Base-by-base conservation (phyloP, 2,113 vertebrate species). In the Orycteropus afer region DNA sequence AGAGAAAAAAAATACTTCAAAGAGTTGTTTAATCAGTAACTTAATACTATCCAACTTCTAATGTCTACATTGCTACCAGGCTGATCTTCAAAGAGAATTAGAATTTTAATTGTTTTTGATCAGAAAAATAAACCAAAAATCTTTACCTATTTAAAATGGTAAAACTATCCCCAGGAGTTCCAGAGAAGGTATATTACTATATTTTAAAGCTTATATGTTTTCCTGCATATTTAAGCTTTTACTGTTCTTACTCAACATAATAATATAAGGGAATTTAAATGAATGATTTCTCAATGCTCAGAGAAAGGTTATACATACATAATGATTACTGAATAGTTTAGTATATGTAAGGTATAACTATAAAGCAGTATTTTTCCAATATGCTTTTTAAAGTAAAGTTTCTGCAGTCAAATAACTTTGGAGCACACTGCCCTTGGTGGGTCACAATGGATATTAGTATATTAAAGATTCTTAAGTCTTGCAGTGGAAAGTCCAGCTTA, bases 91-190 rank as follows among this genome's bases (percentile, higher is more conserved):
- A 79, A 93, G 61, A 84, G 34, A 73, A 89, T 88, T 83, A 86
- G 65, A 79, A 95, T 90, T 95, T 86, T 88, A 51, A 86, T 91
- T 89, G 12, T 69, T 96, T 86, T 86, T 89, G 65, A 88, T 67
- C 37, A 91, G 90, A n/a, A 73, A 80, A 82, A 45, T n/a, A 79
- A 51, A 32, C 6, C 57, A 93, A 80, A 94, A 83, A 74, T 37
- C 18, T 84, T 90, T 51, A 32, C 40, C 20, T 88, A 37, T 90
- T 91, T 91, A 88, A 88, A 92, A 85, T 86, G 45, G 47, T 61
- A 88, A 69, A 79, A 79, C 55, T 83, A 65, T 86, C 45, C 14
- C 61, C 47, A 57, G 57, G 23, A 3, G 14, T 93, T 91, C 51
- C 29, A 57, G 18, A 83, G 18, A 95, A 78, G 8, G 4, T 67